Conservation (phyloP, 1,140 invertebrate genomes). For the Leptonema lineaticorne region DNA sequence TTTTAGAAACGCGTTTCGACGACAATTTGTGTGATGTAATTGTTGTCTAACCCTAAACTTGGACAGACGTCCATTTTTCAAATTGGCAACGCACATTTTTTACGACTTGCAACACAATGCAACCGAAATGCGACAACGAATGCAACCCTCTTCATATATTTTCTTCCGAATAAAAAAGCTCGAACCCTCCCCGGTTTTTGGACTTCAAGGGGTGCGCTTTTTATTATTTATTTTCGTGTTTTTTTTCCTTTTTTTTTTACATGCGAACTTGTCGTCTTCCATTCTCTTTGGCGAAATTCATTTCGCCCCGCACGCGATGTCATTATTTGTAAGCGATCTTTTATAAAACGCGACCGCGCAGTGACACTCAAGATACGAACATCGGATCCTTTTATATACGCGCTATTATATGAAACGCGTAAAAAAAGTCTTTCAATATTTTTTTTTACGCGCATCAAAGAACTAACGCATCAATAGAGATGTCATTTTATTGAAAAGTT, state of each 20-base stretch:
- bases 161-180: conserved; percentile 2
- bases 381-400: no score
- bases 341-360: neutral
- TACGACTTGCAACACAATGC: conserved; percentile 2
- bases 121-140: neutral
- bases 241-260: neutral
- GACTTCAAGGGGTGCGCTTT: neutral
- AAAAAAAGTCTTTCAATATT: no score
- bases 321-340: neutral
- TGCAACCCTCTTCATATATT: neutral
- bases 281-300: neutral
- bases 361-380: neutral
- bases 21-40: conserved; percentile 24
- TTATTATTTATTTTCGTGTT: no score
- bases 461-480: no score
- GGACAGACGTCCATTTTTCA: conserved; percentile 23
- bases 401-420: no score
- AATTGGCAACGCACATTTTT: conserved; percentile 30
- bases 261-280: neutral
- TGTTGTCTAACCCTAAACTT: conserved; percentile 27
- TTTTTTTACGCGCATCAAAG: no score
- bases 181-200: neutral
- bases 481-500: no score
- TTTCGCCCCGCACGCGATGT: neutral
- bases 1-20: neutral